Conservation (phyloP, 1,140 invertebrate species). For the Bombus vancouverensis region DNA sequence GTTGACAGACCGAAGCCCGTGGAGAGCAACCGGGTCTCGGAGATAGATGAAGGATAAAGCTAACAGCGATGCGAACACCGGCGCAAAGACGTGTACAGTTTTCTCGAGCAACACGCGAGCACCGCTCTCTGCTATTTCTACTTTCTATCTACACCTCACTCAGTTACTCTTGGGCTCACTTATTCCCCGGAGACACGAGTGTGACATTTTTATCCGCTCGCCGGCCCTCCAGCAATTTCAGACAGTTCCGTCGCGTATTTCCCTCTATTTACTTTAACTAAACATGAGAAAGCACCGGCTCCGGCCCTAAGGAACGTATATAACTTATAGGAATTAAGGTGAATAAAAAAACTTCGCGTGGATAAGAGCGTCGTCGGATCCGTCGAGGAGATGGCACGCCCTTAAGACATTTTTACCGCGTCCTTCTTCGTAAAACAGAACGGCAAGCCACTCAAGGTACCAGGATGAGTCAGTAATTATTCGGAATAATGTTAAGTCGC, state of each 20-base stretch:
- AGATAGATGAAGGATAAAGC: conserved; percentile 66
- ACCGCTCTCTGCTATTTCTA: conserved; percentile 35
- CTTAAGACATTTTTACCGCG: neutral
- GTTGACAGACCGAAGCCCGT: conserved; percentile 26
- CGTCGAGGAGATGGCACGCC: conserved; percentile 14
- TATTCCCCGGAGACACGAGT: conserved; percentile 67
- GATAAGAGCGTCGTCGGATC: neutral
- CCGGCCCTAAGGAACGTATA: conserved; percentile 27
- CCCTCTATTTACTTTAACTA: conserved; percentile 63
- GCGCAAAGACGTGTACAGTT: conserved; percentile 55
- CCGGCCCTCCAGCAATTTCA: conserved; percentile 59
- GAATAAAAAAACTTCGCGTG: conserved; percentile 35
- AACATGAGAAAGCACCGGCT: conserved; percentile 61
- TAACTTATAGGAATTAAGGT: conserved; percentile 58
- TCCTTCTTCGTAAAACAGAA: neutral
- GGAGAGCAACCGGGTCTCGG: conserved; percentile 13
- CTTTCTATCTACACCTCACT: conserved; percentile 60
- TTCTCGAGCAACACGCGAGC: conserved; percentile 51
- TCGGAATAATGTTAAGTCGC: too few species aligned
- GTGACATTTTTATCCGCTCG: conserved; percentile 69
- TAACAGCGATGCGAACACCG: conserved; percentile 51
- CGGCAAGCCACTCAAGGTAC: neutral
- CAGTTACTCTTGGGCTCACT: conserved; percentile 58
- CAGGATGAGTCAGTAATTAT: too few species aligned
- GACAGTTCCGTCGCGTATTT: conserved; percentile 50